Evolutionary conservation across 2,113 vertebrate species (phyloP), one percentile per base, ranked within the genome.

Genomic region (Agapornis roseicollis): DNA sequence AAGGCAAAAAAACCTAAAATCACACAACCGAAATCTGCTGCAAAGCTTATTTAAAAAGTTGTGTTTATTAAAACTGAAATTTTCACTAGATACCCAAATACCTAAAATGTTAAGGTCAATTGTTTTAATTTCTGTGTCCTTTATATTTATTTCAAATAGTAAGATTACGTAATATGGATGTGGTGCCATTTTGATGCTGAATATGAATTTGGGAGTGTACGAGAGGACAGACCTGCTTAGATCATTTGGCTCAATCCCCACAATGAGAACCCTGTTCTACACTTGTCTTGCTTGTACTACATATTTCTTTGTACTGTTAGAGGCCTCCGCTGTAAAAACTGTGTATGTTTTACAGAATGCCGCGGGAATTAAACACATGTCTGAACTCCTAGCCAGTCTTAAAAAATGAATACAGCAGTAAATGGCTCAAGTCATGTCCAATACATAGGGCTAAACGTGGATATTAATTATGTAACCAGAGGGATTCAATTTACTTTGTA

Each of bases 401-500:
- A 73, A 83, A 88, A 94, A 90, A 93, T 79, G 44, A 89, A 72
- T 53, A 39, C 17, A 46, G 47, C 52, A 84, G 56, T 87, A 92
- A 95, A 90, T 79, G 85, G 50, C 15, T 88, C 82, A 90, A 85
- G 63, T 77, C 46, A 19, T 55, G 53, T 93, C 87, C 93, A 88
- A 73, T 74, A 80, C 3, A 55, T 33, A 69, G 10, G 52, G 72
- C 65, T 94, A 93, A 96, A 90, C 4, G 24, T 79, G 31, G 35
- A 33, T 93, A 89, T 97, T 92, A 94, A 92, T 95, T 84, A 64
- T 61, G 19, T 29, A 81, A 93, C 56, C 22, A 93, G 47, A 84
- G 31, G 63, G 61, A 79, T 61, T 87, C 47, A 11, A 93, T 92
- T 97, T 94, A 90, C 83, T 95, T 95, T 84, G 56, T 89, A 79